Evolutionary conservation across 2,113 vertebrate genomes (phyloP).

Genomic region (Saguinus imperator): DNA sequence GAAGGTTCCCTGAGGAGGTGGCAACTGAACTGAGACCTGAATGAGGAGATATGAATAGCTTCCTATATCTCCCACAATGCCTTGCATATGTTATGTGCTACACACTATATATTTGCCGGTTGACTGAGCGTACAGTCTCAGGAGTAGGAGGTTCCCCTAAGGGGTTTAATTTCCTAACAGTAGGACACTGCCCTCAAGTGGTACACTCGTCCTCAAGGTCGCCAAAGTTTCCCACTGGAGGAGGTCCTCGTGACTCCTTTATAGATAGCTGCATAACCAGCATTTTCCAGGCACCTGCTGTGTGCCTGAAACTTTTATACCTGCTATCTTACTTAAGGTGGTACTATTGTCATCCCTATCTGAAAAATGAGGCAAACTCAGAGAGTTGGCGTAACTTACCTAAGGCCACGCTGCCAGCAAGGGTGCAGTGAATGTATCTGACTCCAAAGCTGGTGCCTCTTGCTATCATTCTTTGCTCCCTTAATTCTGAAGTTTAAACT

Average conservation of each 20-base stretch:
- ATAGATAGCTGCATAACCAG: background rate
- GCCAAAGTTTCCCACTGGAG: background rate
- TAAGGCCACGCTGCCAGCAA: background rate
- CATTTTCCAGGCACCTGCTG: background rate
- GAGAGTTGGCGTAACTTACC: background rate
- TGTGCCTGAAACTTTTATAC: background rate
- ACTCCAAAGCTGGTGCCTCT: background rate
- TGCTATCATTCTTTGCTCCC: background rate
- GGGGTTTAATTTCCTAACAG: background rate
- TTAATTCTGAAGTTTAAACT: conserved; percentile 15
- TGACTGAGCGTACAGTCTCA: background rate
- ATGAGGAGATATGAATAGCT: background rate
- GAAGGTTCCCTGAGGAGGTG: background rate
- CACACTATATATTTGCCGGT: background rate
- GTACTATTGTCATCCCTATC: background rate
- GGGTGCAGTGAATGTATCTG: background rate
- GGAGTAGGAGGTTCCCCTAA: background rate
- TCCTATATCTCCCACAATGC: background rate
- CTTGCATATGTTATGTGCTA: background rate
- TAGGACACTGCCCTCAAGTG: background rate
- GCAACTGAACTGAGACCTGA: background rate
- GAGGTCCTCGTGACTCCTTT: background rate
- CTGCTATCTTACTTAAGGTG: background rate
- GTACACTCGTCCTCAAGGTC: background rate
- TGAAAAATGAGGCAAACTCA: background rate